Base-by-base conservation (phyloP, 2,888 invertebrate genomes). In the Mellilla xanthometata region DNA sequence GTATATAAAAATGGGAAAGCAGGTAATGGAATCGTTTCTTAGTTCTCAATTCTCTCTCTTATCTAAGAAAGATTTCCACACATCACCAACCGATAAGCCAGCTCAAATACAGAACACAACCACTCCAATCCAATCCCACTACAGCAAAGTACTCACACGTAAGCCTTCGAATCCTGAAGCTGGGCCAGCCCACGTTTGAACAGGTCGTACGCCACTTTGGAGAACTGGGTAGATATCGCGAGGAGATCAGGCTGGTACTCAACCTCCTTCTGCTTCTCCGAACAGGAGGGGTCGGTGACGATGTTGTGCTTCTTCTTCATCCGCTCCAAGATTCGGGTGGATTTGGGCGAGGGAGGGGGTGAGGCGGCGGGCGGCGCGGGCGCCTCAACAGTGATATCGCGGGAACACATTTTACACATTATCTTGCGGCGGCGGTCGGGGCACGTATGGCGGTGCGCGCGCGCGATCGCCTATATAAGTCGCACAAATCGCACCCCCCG, bases 321-420 rank as follows among this genome's bases (percentile, higher is more conserved):
- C 2, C 81, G 63, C 35, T 89, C 85, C 22, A 90, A 44, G 1
- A 67, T 65, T 27, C 67, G 69, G 48, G 64, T 65, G 0, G 54
- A 39, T 39, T 66, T 62, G 0, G 59, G 40, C n/a, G 60, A 60
- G 6, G 66, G 62, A 33, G 62, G 58, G 23, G 63, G 64, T 10
- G 35, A 6, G 7, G 36, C 36, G 19, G 60, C 60, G 36, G 70
- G 62, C 24, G 70, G 68, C 40, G 59, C 60, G 36, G 70, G 61
- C 24, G 70, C 68, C 40, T 63, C 61, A 39, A 65, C 69, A 12
- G 58, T 57, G 3, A 42, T 61, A 46, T 82, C 81, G 61, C 81
- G 79, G 39, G 80, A 76, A 69, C 88, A 89, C 72, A 89, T 81
- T 52, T 89, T 88, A 72, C 88, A 88, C 89, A 88, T 89, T 44